Conservation (phyloP, 2,797 vertebrate species). For the Liparis tanakae region DNA sequence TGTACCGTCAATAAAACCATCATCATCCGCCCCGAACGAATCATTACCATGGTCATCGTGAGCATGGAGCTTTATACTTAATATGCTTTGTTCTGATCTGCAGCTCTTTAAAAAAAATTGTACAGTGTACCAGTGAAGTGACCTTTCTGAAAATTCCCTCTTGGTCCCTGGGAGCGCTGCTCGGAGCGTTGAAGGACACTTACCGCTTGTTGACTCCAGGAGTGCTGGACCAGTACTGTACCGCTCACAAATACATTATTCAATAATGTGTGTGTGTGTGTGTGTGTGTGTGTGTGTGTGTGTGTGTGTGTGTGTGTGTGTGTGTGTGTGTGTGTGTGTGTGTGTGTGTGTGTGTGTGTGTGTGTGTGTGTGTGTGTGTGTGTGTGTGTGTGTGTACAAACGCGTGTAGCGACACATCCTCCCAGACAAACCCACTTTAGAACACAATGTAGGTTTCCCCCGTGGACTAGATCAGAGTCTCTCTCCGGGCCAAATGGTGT, state of each 20-base stretch:
- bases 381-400: too few relatives aligned
- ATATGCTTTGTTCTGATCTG: neutral
- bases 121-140: neutral
- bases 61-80: neutral
- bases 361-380: neutral
- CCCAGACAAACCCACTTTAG: slow-evolving; percentile 21
- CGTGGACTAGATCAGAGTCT: slow-evolving; percentile 23
- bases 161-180: neutral
- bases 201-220: neutral
- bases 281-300: neutral
- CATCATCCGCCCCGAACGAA: neutral
- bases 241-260: neutral
- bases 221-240: neutral
- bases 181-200: neutral
- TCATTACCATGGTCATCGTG: neutral
- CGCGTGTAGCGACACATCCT: slow-evolving; percentile 7
- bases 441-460: slow-evolving; percentile 14
- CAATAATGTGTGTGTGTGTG: neutral
- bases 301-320: neutral
- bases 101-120: too few relatives aligned
- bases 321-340: too few relatives aligned
- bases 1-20: neutral
- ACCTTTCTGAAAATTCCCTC: neutral
- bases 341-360: neutral
- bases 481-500: slow-evolving; percentile 44